Evolutionary conservation across 2,797 vertebrate species (phyloP), one percentile per base, ranked within the genome.

Genomic region (Hirundo rustica): DNA sequence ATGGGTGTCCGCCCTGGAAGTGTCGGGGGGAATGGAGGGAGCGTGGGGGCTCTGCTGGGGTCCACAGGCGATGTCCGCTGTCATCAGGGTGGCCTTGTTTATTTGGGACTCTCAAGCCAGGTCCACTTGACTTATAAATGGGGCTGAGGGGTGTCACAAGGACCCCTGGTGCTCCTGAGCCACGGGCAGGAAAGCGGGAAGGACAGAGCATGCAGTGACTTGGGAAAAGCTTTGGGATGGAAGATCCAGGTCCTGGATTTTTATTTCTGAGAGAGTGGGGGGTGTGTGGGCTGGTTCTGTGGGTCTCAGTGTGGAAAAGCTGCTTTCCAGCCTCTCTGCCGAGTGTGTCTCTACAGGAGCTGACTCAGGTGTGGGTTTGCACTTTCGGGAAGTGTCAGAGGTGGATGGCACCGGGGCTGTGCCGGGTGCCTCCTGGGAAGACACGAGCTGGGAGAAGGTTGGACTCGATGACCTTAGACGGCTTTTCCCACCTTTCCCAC

Each of bases 301-400:
- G 53, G 30, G 6, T 30, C 45, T n/a, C 2, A 4, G 30, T 1
- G 2, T 2, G 5, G 51, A 66, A 61, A 71, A 82, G 26, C 29
- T 13, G 20, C 60, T 81, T 74, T 21, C 61, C 38, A 29, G 38
- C 21, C 68, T 5, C 64, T 16, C 40, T 34, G 60, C 34, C 19
- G 8, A 2, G 53, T 45, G 64, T 17, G 19, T 21, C 53, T 10
- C 0, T 17, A 0, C 26, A 7, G 65, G 42, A 53, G 25, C 29
- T 18, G 0, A 9, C 16, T 36, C 5, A 4, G 83, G 26, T 3
- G 4, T 7, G 2, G 3, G 5, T 58, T 55, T 2, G 16, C 78
- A 14, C 13, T 51, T 38, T 9, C 0, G 5, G 83, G 55, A 27
- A 1, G 17, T 9, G 2, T 3, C 0, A 2, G 67, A 54, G 30